A percentile compares a stretch with the other conserved stretches of the same genome.
Conservation (phyloP, 2,113 vertebrate species). For the Galeopterus variegatus region DNA sequence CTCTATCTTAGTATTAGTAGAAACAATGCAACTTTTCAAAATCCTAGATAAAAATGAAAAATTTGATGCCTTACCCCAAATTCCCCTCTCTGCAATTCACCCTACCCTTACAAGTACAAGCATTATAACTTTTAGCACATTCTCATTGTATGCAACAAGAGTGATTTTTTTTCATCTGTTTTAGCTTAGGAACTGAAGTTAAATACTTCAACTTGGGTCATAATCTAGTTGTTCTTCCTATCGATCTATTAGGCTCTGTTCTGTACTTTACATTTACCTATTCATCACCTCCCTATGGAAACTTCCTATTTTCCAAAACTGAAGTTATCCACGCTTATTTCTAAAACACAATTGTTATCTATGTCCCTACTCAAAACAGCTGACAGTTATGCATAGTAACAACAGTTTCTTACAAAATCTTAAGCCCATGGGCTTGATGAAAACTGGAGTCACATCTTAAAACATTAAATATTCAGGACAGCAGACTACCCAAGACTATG, state of each 20-base stretch:
- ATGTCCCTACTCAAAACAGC: background rate
- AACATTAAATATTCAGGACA: background rate
- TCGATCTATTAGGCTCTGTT: background rate
- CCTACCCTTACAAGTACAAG: background rate
- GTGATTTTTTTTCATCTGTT: background rate
- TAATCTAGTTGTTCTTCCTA: background rate
- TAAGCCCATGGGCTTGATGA: background rate
- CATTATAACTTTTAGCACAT: background rate
- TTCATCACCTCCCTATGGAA: background rate
- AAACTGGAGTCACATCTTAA: background rate
- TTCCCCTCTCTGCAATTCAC: background rate
- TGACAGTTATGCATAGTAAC: background rate
- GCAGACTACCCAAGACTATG: background rate
- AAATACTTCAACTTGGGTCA: background rate
- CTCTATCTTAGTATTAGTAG: background rate
- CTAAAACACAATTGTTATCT: background rate
- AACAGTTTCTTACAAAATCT: background rate
- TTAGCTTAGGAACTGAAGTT: background rate
- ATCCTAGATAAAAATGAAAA: background rate
- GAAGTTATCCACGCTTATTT: background rate
- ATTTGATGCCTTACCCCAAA: background rate
- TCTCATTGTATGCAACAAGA: background rate
- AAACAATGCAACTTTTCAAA: background rate
- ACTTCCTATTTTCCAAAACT: background rate
- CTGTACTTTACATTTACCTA: background rate